Conservation (phyloP, 1,140 invertebrate genomes). For the Copidosoma floridanum region DNA sequence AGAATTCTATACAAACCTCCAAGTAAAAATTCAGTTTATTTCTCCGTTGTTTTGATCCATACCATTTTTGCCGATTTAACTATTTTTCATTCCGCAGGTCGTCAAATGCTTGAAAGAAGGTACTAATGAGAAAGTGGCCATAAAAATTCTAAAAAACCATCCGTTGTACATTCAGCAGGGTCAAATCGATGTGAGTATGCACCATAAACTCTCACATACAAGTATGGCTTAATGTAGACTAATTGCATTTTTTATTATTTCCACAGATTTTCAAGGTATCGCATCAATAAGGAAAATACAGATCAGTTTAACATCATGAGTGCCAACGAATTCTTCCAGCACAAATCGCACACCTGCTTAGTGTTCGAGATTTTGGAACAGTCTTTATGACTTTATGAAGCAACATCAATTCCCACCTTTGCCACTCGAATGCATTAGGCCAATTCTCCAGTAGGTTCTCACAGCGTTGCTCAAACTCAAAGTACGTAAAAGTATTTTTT, state of each 20-base stretch:
- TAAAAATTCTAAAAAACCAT: constrained; percentile 99
- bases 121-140: constrained; percentile 99
- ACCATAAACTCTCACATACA: too few species aligned
- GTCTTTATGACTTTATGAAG: constrained; percentile 98
- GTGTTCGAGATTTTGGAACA: constrained; percentile 99
- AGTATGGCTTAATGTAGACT: too few species aligned
- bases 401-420: constrained; percentile 99
- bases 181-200: constrained; percentile 89
- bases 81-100: too few species aligned
- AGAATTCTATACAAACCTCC: too few species aligned
- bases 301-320: constrained; percentile 99
- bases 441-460: constrained; percentile 97
- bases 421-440: constrained; percentile 96
- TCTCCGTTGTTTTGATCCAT: too few species aligned
- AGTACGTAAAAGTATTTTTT: constrained; percentile 50
- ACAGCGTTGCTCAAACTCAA: constrained; percentile 98
- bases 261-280: constrained; percentile 87
- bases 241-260: too few species aligned
- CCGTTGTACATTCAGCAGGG: constrained; percentile 99
- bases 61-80: too few species aligned
- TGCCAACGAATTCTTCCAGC: constrained; percentile 99
- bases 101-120: constrained; percentile 99
- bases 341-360: constrained; percentile 99
- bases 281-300: constrained; percentile 98
- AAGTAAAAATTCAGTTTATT: too few species aligned